A percentile compares a stretch with the other conserved stretches of the same genome.
These are phyloP conservation scores for Chionomys nivalis DNA, from an alignment of 2,113 vertebrate genomes.

Conservation along the genomic window DNA sequence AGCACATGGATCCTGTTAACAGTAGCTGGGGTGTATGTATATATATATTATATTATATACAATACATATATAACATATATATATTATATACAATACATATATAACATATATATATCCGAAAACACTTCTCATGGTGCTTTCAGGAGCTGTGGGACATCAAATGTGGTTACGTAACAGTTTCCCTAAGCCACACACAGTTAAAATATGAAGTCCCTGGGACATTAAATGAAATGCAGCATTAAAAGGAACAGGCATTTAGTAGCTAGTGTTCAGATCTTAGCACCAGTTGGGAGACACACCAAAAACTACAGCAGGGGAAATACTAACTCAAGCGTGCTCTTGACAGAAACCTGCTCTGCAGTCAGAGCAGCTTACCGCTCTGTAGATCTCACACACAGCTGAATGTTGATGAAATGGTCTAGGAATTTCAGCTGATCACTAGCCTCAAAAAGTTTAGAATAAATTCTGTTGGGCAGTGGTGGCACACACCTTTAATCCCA, in stretches of 20 bases:
- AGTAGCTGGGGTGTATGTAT: background rate
- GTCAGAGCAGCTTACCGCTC: background rate
- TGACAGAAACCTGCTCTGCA: background rate
- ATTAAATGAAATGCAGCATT: constrained; percentile 31
- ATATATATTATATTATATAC: no score
- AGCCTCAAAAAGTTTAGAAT: background rate
- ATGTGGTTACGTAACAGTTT: constrained; percentile 15
- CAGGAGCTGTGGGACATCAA: background rate
- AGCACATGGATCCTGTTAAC: background rate
- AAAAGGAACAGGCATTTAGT: constrained; percentile 20
- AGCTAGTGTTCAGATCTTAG: background rate
- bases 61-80: background rate
- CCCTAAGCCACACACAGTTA: background rate
- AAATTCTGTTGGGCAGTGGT: background rate
- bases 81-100: background rate
- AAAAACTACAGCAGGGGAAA: background rate
- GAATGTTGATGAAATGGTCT: background rate
- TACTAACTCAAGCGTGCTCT: background rate
- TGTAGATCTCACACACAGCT: background rate
- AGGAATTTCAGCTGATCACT: background rate
- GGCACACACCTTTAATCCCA: no score
- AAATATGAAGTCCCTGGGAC: background rate
- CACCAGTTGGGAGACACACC: background rate
- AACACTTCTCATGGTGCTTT: constrained; percentile 11
- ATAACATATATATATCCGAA: background rate